Percentiles rank a stretch among this genome's conserved stretches.
Evolutionary conservation across 2,113 vertebrate genomes (phyloP).

Genomic region (Gnathonemus longibarbis): DNA sequence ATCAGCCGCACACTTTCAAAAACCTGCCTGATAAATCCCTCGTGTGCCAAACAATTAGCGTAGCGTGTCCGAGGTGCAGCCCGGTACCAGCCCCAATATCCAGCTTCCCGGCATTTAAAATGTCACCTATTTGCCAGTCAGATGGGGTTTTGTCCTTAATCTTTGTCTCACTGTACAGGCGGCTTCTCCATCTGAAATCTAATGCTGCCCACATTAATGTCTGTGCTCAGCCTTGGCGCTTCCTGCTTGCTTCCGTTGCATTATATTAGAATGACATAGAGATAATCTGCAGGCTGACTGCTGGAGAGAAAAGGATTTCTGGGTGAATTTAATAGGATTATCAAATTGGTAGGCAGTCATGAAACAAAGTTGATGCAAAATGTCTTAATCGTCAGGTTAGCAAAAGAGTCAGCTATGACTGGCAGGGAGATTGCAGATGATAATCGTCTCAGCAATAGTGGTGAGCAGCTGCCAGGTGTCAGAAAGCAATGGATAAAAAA

Average conservation of each 20-base stretch:
- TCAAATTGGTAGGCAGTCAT: neutral
- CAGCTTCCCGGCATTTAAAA: neutral
- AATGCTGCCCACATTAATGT: neutral
- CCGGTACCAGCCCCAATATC: neutral
- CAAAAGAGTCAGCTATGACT: conserved; percentile 2
- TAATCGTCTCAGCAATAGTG: neutral
- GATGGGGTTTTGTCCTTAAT: neutral
- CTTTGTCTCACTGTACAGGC: conserved; percentile 9
- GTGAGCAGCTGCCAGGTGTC: neutral
- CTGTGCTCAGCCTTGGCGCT: neutral
- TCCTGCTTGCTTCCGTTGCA: neutral
- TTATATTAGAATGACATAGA: neutral
- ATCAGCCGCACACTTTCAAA: conserved; percentile 3
- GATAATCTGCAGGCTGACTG: neutral
- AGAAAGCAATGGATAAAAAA: neutral
- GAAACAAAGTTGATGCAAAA: conserved; percentile 10
- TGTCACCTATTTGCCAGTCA: conserved; percentile 14
- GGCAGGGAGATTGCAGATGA: neutral
- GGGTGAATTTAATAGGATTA: conserved; percentile 17
- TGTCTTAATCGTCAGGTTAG: conserved; percentile 15
- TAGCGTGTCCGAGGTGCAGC: neutral
- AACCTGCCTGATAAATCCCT: neutral
- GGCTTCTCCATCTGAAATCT: neutral
- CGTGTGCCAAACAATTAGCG: neutral
- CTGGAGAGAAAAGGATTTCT: neutral